Evolutionary conservation across 1,140 invertebrate species (phyloP).

Genomic region (Leguminivora glycinivorella): DNA sequence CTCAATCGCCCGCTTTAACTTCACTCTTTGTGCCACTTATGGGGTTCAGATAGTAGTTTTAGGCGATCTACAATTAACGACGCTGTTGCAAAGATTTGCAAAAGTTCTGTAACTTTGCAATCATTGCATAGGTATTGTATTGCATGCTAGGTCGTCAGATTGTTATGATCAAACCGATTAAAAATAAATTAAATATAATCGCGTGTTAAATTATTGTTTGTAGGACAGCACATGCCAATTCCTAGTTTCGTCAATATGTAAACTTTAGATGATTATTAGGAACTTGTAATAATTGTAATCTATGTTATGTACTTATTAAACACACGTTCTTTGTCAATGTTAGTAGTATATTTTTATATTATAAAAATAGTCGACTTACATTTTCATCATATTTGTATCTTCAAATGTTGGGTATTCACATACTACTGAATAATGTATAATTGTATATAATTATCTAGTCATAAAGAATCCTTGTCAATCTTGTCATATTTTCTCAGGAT

Average conservation of each 20-base stretch:
- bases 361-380: too few relatives aligned
- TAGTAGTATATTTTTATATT: too few relatives aligned
- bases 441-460: too few relatives aligned
- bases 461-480: too few relatives aligned
- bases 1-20: constrained; percentile 55
- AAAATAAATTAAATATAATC: not conserved
- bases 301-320: too few relatives aligned
- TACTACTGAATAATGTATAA: too few relatives aligned
- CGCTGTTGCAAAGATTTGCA: not conserved
- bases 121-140: not conserved
- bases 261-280: not conserved
- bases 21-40: constrained; percentile 53
- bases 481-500: not conserved
- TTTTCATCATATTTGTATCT: too few relatives aligned
- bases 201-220: not conserved
- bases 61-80: not conserved
- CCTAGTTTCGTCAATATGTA: not conserved
- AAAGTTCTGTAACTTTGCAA: constrained; percentile 5
- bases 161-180: constrained; percentile 10
- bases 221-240: not conserved
- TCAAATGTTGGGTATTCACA: too few relatives aligned
- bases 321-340: too few relatives aligned
- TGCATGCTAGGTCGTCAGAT: not conserved
- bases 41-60: constrained; percentile 35
- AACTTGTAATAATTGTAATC: too few relatives aligned